phyloP scores from a whole-genome alignment of 2,797 vertebrate genomes.

The Hoplostethus mediterraneus region DNA sequence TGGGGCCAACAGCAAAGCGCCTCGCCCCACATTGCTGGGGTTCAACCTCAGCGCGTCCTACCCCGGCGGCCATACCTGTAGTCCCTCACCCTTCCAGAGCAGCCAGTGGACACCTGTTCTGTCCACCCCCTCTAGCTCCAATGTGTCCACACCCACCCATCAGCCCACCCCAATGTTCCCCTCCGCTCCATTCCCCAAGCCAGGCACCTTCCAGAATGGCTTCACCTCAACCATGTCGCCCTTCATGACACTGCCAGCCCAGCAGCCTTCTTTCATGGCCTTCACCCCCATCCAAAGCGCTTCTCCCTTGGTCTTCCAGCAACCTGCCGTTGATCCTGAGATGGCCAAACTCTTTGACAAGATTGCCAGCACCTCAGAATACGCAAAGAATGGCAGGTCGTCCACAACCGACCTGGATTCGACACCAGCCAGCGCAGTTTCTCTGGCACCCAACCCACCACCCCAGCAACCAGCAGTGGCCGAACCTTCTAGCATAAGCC shows the following conservation, averaged over 20 bases:
- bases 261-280: slow-evolving; percentile 86
- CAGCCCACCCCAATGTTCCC: slow-evolving; percentile 85
- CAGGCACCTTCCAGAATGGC: slow-evolving; percentile 92
- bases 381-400: slow-evolving; percentile 92
- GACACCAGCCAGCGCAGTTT: slow-evolving; percentile 68
- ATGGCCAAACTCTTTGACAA: slow-evolving; percentile 97
- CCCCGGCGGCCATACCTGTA: slow-evolving; percentile 86
- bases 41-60: slow-evolving; percentile 89
- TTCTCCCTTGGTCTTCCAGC: slow-evolving; percentile 85
- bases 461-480: slow-evolving; percentile 69
- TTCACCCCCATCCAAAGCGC: slow-evolving; percentile 86
- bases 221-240: slow-evolving; percentile 84
- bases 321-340: slow-evolving; percentile 88
- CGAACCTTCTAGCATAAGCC: slow-evolving; percentile 85
- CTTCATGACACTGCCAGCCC: slow-evolving; percentile 85
- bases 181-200: slow-evolving; percentile 87
- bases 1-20: slow-evolving; percentile 83
- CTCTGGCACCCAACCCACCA: slow-evolving; percentile 83
- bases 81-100: slow-evolving; percentile 82
- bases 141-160: slow-evolving; percentile 78
- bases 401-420: slow-evolving; percentile 84
- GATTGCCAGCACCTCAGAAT: slow-evolving; percentile 97
- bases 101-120: slow-evolving; percentile 88
- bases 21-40: slow-evolving; percentile 83
- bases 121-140: slow-evolving; percentile 82